A percentile compares a stretch with the other conserved stretches of the same genome.
Evolutionary conservation across 2,797 vertebrate genomes (phyloP).

Genomic region (Coreius guichenoti): DNA sequence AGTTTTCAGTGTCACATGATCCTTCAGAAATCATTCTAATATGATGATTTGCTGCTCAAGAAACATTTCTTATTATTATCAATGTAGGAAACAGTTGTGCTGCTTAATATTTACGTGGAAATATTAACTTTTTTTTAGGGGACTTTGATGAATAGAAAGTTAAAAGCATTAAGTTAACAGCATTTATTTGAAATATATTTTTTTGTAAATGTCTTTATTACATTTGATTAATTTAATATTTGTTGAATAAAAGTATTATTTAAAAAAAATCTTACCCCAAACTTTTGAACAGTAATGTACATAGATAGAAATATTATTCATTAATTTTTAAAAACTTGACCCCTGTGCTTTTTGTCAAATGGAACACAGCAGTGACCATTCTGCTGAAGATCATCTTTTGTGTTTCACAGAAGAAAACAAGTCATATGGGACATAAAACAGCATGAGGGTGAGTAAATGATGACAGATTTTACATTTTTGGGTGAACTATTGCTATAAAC

Average conservation of each 20-base stretch:
- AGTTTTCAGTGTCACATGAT: not conserved
- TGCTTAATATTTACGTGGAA: no score
- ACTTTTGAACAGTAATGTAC: not conserved
- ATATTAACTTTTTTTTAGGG: no score
- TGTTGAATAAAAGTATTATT: not conserved
- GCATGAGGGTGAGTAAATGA: not conserved
- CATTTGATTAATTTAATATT: not conserved
- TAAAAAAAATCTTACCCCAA: not conserved
- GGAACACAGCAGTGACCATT: not conserved
- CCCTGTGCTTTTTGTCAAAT: not conserved
- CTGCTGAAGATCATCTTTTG: not conserved
- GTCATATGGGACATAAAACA: not conserved
- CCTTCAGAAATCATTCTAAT: not conserved
- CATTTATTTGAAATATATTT: no score
- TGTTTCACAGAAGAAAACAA: not conserved
- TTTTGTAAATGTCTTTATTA: not conserved
- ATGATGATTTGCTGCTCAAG: not conserved
- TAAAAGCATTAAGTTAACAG: no score
- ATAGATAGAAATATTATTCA: not conserved
- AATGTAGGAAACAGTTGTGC: not conserved
- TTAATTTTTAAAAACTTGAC: not conserved
- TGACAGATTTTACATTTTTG: not conserved
- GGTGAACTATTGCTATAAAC: not conserved
- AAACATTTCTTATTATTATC: not conserved
- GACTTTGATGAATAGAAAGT: no score